Base-by-base conservation (phyloP, 1,140 invertebrate genomes). In the Onthophagus taurus region DNA sequence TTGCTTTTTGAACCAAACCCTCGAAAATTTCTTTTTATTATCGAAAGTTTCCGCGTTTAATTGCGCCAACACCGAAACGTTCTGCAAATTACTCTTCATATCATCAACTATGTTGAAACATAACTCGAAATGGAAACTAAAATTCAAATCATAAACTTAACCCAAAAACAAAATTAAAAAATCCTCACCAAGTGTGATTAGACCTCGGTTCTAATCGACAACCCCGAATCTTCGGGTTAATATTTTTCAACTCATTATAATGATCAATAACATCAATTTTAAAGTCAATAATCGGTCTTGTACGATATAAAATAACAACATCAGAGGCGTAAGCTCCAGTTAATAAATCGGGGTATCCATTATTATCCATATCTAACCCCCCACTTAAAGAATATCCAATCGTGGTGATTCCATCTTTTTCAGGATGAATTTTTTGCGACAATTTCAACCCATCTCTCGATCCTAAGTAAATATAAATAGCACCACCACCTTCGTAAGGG, bases 351-450 rank as follows among this genome's bases (percentile, higher is more conserved):
- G 90, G 86, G 69, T 96, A 97, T 9, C 82, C 84, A 67, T 97
- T 96, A 13, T 72, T 67, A 66, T 97, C 93, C 58, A 97, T 72
- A 68, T 97, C 92, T 7, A 89, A 68, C 21, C 87, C 88, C 42
- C 89, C 90, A 49, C 83, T 84, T 12, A 97, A 65, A 0, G 90
- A 89, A 63, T 90, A 89, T 4, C 92, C 92, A 56, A 96, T 89
- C 0, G 88, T 91, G 43, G 62, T 70, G 31, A 89, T 61, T 31
- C 72, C 59, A 29, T 34, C 31, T 9, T 34, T 29, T 6, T 58
- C 48, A 8, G 68, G 70, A 42, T 72, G 63, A 42, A 80, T 72
- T 14, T 78, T 61, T 74, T 78, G 38, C 31, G 85, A 81, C 2
- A 84, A 83, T 61, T 81, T 78, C 4, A 63, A 61, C 1, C 89